phyloP scores from a whole-genome alignment of 2,888 invertebrate species.

The Ormyrus rosae region DNA sequence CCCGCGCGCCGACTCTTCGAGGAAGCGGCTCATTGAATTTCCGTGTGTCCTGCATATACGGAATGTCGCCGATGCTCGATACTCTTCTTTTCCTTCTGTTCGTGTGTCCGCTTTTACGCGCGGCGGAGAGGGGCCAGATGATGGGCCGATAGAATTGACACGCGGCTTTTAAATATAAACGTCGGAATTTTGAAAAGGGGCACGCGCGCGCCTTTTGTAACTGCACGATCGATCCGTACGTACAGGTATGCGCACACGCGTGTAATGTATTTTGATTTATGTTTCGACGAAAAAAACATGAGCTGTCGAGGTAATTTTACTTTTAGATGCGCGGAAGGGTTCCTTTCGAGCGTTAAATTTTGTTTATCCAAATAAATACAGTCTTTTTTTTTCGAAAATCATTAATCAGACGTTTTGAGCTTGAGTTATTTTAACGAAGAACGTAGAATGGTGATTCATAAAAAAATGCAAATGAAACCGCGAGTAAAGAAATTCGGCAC shows the following conservation, averaged over 20 bases:
- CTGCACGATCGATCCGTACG: too few relatives aligned
- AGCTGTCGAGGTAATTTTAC: too few relatives aligned
- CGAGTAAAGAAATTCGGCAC: too few relatives aligned
- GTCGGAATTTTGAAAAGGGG: slow-evolving; percentile 17
- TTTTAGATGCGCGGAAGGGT: too few relatives aligned
- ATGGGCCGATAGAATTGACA: slow-evolving; percentile 37
- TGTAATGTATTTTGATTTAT: not conserved
- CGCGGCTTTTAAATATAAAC: slow-evolving; percentile 36
- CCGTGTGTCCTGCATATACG: not conserved
- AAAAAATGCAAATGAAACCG: too few relatives aligned
- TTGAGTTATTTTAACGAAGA: too few relatives aligned
- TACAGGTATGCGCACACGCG: not conserved
- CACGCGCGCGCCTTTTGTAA: not conserved
- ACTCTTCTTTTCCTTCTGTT: slow-evolving; percentile 44
- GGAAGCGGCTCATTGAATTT: slow-evolving; percentile 28
- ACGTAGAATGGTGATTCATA: too few relatives aligned
- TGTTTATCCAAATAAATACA: too few relatives aligned
- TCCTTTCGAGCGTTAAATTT: too few relatives aligned
- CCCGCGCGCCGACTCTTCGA: not conserved
- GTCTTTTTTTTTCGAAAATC: too few relatives aligned
- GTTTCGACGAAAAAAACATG: too few relatives aligned
- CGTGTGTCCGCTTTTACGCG: not conserved
- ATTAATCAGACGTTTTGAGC: too few relatives aligned
- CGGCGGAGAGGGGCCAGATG: not conserved
- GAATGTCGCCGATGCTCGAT: slow-evolving; percentile 4